A percentile compares a stretch with the other conserved stretches of the same genome.
Evolutionary conservation across 2,113 vertebrate genomes (phyloP).

Genomic region (Oenanthe melanoleuca): DNA sequence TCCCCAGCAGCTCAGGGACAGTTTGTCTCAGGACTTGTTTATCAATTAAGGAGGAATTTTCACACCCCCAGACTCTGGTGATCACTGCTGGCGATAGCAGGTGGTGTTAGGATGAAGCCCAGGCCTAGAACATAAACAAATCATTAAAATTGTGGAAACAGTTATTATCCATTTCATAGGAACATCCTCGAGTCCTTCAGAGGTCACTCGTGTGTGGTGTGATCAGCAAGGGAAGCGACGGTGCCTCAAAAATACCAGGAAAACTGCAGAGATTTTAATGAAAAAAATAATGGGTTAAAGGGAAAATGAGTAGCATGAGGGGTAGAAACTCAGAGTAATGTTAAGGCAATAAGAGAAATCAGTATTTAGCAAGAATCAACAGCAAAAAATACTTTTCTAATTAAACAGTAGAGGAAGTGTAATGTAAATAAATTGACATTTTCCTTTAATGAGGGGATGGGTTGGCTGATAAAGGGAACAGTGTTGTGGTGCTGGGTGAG

Average conservation of each 20-base stretch:
- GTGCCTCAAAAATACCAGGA: background rate
- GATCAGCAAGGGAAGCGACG: background rate
- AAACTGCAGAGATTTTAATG: background rate
- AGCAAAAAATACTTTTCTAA: background rate
- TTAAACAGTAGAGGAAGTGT: background rate
- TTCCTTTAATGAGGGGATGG: slow-evolving; percentile 23
- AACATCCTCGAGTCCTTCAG: background rate
- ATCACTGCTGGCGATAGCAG: background rate
- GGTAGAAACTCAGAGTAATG: background rate
- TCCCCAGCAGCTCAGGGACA: background rate
- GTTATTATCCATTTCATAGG: background rate
- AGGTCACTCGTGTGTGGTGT: background rate
- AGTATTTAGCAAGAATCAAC: background rate
- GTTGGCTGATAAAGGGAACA: background rate
- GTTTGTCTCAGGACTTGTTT: background rate
- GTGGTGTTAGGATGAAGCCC: background rate
- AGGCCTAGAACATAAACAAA: background rate
- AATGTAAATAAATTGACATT: background rate
- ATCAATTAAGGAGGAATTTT: background rate
- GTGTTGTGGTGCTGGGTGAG: background rate
- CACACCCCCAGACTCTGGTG: background rate
- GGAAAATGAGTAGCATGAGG: background rate
- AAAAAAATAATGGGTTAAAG: background rate
- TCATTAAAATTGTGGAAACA: slow-evolving; percentile 27
- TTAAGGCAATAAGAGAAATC: background rate